phyloP scores from a whole-genome alignment of 2,888 invertebrate genomes.

The Euplagia quadripunctaria region DNA sequence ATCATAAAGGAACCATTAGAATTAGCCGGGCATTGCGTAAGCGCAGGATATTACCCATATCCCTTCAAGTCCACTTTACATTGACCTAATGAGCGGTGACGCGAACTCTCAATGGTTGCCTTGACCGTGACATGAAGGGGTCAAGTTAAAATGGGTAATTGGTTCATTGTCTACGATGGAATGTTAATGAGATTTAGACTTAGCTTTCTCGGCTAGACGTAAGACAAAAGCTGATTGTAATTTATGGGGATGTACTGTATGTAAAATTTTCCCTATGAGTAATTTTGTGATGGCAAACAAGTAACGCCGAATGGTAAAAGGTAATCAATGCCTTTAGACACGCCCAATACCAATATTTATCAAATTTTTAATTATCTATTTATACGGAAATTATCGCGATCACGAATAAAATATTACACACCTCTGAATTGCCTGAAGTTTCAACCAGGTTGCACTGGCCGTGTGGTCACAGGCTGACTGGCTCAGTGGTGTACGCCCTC shows the following conservation, averaged over 20 bases:
- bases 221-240: not conserved
- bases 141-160: conserved; percentile 43
- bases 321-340: too few relatives aligned
- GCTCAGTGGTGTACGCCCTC: too few relatives aligned
- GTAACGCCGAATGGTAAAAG: too few relatives aligned
- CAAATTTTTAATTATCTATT: too few relatives aligned
- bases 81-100: conserved; percentile 45
- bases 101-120: conserved; percentile 30
- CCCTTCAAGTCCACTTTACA: conserved; percentile 42
- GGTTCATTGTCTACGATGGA: conserved; percentile 14
- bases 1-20: conserved; percentile 37
- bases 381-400: too few relatives aligned
- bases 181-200: not conserved
- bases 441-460: too few relatives aligned
- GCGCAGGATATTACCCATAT: conserved; percentile 50
- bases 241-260: not conserved
- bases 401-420: too few relatives aligned
- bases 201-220: not conserved
- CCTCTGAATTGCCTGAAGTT: too few relatives aligned
- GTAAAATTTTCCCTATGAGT: too few relatives aligned
- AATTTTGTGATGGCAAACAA: too few relatives aligned
- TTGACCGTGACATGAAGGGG: conserved; percentile 36
- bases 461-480: too few relatives aligned
- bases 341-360: too few relatives aligned
- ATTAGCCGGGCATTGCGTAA: conserved; percentile 41